Evolutionary conservation across 2,113 vertebrate species (phyloP), one percentile per base, ranked within the genome.

Genomic region (Caracal caracal): DNA sequence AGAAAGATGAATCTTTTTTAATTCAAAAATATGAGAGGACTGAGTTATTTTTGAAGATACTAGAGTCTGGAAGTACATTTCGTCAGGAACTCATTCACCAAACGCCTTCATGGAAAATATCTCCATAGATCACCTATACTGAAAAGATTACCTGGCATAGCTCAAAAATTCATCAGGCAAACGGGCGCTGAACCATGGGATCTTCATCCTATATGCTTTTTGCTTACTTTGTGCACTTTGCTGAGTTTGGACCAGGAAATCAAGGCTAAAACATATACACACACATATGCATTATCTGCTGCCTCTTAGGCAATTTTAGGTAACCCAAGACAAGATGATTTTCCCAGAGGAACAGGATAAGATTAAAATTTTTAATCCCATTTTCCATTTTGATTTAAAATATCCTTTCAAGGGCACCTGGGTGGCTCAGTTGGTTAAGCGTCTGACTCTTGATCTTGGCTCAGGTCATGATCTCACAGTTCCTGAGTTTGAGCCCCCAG

Each of bases 1-100:
- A 97, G 47, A 63, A 94, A 84, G 92, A 96, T 97, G 93, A 97
- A 96, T 98, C 95, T 93, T 96, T 92, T 85, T 94, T 79, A 88
- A 85, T 92, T 92, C 59, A 90, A 81, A 96, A 92, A 81, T 90
- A 86, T 93, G 96, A 98, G 97, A 96, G 88, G 76, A 89, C 83
- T 94, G 83, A 98, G 88, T 97, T 95, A 93, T 95, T 97, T 97
- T 86, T 81, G 85, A 96, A 87, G 95, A 95, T 51, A 70, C 53
- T 15, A 10, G 93, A 93, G 92, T 90, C 84, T 90, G 35, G 71
- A 96, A 86, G 80, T 56, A 76, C 66, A 96, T 92, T 96, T 93
- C 66, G 35, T 97, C 90, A 90, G 76, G 84, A 96, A 84, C 76
- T 98, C 93, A 96, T 97, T 96, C 59, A 56, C 82, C 88, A 97